phyloP scores from a whole-genome alignment of 2,797 vertebrate genomes.

The Phataginus tetradactyla region DNA sequence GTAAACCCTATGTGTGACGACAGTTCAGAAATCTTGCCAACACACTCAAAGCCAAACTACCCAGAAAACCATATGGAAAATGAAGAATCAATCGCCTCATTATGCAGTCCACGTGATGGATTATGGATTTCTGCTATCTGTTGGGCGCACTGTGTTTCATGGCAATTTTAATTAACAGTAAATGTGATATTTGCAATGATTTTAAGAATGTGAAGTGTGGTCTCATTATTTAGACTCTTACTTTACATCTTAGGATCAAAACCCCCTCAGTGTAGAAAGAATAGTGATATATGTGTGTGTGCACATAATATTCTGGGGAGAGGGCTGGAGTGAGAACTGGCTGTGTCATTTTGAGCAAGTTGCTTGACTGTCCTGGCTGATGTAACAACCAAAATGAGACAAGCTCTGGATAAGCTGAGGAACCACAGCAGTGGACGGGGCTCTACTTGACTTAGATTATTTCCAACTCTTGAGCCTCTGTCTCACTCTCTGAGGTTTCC shows the following conservation, averaged over 20 bases:
- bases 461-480: not conserved
- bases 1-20: not conserved
- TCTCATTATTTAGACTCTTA: not conserved
- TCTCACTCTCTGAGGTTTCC: not conserved
- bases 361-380: not conserved
- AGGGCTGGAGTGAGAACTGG: not conserved
- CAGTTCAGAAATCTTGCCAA: not conserved
- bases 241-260: conserved; percentile 3
- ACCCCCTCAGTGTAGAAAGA: not conserved
- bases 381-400: not conserved
- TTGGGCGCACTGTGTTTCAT: not conserved
- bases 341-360: not conserved
- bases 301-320: not conserved
- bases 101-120: not conserved
- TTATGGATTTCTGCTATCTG: not conserved
- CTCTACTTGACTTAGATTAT: not conserved
- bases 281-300: not conserved
- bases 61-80: conserved; percentile 3
- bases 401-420: not conserved
- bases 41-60: not conserved
- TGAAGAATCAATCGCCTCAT: not conserved
- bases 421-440: not conserved
- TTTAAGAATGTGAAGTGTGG: not conserved
- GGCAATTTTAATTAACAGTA: not conserved
- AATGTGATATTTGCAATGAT: not conserved